Conservation (phyloP, 2,797 vertebrate species). For the Graptemys geographica region DNA sequence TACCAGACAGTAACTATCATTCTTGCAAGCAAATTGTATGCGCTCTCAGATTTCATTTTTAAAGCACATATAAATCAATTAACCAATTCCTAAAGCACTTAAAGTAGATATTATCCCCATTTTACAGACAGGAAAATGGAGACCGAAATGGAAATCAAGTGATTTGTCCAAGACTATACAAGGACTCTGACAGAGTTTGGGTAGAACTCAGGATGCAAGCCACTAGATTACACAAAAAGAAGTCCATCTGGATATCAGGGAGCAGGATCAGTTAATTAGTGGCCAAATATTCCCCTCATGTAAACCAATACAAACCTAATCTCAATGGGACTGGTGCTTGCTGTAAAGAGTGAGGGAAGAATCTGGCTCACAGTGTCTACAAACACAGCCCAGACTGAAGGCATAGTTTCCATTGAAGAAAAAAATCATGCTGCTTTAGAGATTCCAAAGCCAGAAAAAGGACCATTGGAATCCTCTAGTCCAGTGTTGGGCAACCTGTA, state of each 20-base stretch:
- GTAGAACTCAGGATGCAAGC: neutral
- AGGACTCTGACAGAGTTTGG: neutral
- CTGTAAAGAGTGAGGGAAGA: neutral
- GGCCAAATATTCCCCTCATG: neutral
- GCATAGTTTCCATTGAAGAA: neutral
- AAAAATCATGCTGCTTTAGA: neutral
- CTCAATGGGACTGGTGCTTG: neutral
- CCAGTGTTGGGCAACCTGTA: too few species aligned
- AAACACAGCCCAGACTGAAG: neutral
- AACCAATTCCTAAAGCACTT: fast-evolving
- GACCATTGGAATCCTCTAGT: neutral
- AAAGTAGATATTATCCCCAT: fast-evolving
- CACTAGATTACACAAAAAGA: neutral
- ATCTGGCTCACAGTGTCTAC: neutral
- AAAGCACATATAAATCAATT: too few species aligned
- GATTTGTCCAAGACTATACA: neutral
- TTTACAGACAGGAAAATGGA: fast-evolving
- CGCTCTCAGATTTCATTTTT: neutral
- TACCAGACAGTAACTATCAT: fast-evolving
- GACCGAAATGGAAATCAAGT: neutral
- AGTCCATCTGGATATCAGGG: neutral
- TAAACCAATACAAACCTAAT: neutral
- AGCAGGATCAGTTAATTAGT: neutral
- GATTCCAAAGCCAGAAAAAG: neutral
- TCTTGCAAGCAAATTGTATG: neutral